A percentile compares a stretch with the other conserved stretches of the same genome.
Evolutionary conservation across 2,888 invertebrate species (phyloP).

Genomic region (Diloba caeruleocephala): DNA sequence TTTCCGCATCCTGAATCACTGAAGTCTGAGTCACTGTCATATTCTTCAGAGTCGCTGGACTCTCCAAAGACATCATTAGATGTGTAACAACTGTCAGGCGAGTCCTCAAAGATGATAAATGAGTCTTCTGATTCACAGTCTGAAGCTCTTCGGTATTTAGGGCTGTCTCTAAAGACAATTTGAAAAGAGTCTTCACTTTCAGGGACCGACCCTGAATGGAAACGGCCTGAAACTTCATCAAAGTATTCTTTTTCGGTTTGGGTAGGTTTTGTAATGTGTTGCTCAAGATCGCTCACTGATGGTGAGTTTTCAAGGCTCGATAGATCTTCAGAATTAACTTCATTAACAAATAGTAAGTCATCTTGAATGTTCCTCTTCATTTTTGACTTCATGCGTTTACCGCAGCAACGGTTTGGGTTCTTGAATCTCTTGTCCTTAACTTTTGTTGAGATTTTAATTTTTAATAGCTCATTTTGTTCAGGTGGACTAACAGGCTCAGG

Average conservation of each 20-base stretch:
- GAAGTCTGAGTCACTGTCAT: conserved; percentile 57
- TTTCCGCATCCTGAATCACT: conserved; percentile 71
- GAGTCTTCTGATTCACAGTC: conserved; percentile 90
- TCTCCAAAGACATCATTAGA: conserved; percentile 78
- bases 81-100: conserved; percentile 78
- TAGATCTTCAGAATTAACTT: conserved; percentile 62
- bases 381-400: conserved; percentile 62
- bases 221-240: conserved; percentile 78
- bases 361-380: conserved; percentile 67
- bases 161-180: conserved; percentile 79
- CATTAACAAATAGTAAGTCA: conserved; percentile 68
- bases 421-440: conserved; percentile 66
- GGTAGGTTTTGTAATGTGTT: conserved; percentile 17
- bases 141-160: conserved; percentile 66
- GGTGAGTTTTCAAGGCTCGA: conserved; percentile 68
- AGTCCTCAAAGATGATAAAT: conserved; percentile 86
- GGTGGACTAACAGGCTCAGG: conserved; percentile 29
- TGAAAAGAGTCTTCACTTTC: conserved; percentile 82
- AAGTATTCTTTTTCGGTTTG: conserved; percentile 65
- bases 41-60: conserved; percentile 54
- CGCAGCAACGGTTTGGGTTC: conserved; percentile 60
- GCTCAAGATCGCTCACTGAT: conserved; percentile 37
- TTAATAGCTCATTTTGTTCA: conserved; percentile 5
- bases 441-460: conserved; percentile 52
- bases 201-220: conserved; percentile 67